A percentile compares a stretch with the other conserved stretches of the same genome.
Conservation (phyloP, 1,140 invertebrate genomes). For the Drosophila nasuta region DNA sequence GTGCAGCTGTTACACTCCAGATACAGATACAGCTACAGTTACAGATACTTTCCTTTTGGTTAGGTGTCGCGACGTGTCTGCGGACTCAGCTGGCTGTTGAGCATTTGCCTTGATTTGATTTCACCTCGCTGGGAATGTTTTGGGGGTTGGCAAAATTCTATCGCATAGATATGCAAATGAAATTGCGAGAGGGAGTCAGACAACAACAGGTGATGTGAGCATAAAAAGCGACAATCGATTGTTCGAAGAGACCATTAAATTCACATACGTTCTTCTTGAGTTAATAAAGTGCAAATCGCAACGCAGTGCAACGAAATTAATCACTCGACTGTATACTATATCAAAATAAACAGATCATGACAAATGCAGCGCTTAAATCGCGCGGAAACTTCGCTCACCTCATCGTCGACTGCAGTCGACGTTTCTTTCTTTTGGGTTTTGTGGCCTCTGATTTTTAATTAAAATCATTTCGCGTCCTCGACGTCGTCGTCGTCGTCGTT, state of each 20-base stretch:
- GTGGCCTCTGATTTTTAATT: slow-evolving; percentile 65
- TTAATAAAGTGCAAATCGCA: slow-evolving; percentile 74
- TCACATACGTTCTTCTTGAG: slow-evolving; percentile 42
- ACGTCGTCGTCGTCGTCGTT: too few relatives aligned
- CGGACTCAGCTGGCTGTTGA: slow-evolving; percentile 56
- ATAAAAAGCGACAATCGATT: slow-evolving; percentile 73
- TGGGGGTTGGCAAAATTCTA: slow-evolving; percentile 35
- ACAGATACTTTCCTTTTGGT: slow-evolving; percentile 28
- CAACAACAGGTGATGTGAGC: slow-evolving; percentile 76
- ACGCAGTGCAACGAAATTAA: slow-evolving; percentile 65
- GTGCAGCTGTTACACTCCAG: slow-evolving; percentile 57
- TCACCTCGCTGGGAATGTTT: slow-evolving; percentile 1
- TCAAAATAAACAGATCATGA: slow-evolving; percentile 83
- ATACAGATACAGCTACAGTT: slow-evolving; percentile 33
- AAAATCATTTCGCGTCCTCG: slow-evolving; percentile 68
- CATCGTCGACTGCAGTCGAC: slow-evolving; percentile 16
- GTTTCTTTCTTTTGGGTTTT: slow-evolving; percentile 11
- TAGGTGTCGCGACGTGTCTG: slow-evolving; percentile 55
- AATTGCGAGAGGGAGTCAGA: slow-evolving; percentile 13
- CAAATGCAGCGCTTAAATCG: slow-evolving; percentile 74
- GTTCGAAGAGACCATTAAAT: slow-evolving; percentile 33
- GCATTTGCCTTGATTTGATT: slow-evolving; percentile 80
- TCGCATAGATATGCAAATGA: slow-evolving; percentile 69
- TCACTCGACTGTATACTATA: slow-evolving; percentile 67
- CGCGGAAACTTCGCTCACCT: slow-evolving; percentile 46